These are phyloP conservation scores for Lasioglossum oenotherae DNA, from an alignment of 2,888 invertebrate species.

Conservation along the genomic window DNA sequence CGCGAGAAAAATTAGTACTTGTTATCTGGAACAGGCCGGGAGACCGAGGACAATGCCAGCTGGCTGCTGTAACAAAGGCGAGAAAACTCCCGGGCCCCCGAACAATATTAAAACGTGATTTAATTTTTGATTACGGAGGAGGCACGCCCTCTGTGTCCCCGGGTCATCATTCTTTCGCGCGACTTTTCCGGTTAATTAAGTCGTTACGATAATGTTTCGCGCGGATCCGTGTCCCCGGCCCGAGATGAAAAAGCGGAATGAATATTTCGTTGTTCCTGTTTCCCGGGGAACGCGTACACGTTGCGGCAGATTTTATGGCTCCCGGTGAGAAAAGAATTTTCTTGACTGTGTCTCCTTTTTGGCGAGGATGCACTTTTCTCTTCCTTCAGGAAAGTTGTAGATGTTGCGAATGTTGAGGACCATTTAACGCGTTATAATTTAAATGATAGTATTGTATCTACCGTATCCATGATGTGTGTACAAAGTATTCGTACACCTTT, in stretches of 20 bases:
- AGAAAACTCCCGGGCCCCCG: conserved; percentile 13
- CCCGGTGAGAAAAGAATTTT: neutral
- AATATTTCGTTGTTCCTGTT: neutral
- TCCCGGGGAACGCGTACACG: neutral
- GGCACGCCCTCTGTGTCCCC: neutral
- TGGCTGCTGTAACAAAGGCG: conserved; percentile 28
- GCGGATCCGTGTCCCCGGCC: neutral
- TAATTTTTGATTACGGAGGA: conserved; percentile 49
- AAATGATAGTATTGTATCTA: too few relatives aligned
- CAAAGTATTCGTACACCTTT: too few relatives aligned
- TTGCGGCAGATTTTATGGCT: neutral
- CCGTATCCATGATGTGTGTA: too few relatives aligned
- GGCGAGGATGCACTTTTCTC: too few relatives aligned
- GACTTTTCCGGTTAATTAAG: conserved; percentile 31
- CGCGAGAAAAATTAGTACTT: conserved; percentile 62
- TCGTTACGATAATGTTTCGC: neutral
- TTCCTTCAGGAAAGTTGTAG: too few relatives aligned
- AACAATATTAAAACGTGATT: conserved; percentile 41
- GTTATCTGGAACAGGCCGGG: conserved; percentile 44
- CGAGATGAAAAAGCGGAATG: neutral
- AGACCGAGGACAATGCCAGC: conserved; percentile 23
- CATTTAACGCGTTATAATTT: too few relatives aligned
- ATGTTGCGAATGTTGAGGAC: too few relatives aligned
- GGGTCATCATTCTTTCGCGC: conserved; percentile 22
- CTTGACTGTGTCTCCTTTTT: too few relatives aligned